Percentiles rank a stretch among this genome's conserved stretches.
These are phyloP conservation scores for Sylvia atricapilla DNA, from an alignment of 2,113 vertebrate species.

Conservation along the genomic window DNA sequence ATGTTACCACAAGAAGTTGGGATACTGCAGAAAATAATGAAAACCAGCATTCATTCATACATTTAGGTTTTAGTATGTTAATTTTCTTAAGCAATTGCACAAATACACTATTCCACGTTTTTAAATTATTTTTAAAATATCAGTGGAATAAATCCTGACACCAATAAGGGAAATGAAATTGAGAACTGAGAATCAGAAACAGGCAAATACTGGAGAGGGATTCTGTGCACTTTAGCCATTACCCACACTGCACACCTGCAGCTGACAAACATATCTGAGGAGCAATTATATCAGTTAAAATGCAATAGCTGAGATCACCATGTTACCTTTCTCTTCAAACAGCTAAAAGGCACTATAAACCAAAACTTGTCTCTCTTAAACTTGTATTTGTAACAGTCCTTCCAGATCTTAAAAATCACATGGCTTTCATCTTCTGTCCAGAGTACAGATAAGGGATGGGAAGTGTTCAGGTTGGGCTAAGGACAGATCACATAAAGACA, in stretches of 20 bases:
- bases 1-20: neutral
- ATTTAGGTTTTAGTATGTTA: neutral
- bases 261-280: neutral
- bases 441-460: neutral
- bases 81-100: neutral
- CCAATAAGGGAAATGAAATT: neutral
- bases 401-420: neutral
- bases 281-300: neutral
- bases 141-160: neutral
- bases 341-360: neutral
- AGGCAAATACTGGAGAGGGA: neutral
- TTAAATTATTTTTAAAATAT: neutral
- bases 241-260: neutral
- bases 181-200: neutral
- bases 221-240: neutral
- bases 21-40: neutral
- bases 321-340: neutral
- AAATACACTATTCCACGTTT: neutral
- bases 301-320: neutral
- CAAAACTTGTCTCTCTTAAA: neutral
- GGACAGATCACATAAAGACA: neutral
- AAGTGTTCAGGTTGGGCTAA: neutral
- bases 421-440: neutral
- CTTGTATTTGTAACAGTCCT: rapidly evolving
- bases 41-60: neutral